These are phyloP conservation scores for Lycocerus yunnanus DNA, from an alignment of 2,888 invertebrate species.

Conservation along the genomic window DNA sequence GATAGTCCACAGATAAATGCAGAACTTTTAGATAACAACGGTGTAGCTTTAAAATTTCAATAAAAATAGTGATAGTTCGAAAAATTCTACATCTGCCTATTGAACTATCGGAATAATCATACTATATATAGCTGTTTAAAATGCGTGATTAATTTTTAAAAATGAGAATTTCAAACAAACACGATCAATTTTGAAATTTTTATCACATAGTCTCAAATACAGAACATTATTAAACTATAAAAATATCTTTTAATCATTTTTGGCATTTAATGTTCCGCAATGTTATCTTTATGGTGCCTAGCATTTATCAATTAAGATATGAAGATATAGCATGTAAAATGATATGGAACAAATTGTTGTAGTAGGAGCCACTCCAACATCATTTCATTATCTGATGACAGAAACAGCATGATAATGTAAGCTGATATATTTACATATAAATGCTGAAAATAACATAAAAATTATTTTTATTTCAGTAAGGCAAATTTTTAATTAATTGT, in stretches of 20 bases:
- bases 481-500: not conserved
- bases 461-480: not conserved
- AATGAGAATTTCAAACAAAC: not conserved
- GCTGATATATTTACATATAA: slow-evolving; percentile 29
- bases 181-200: not conserved
- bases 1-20: too few species aligned
- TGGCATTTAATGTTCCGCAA: slow-evolving; percentile 34
- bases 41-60: too few species aligned
- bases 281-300: slow-evolving; percentile 49
- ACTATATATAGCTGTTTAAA: too few species aligned
- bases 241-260: not conserved
- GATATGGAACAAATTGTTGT: slow-evolving; percentile 55
- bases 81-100: too few species aligned
- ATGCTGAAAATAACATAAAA: not conserved
- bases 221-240: not conserved
- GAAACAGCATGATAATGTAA: slow-evolving; percentile 40
- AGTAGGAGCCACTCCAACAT: slow-evolving; percentile 45
- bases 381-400: slow-evolving; percentile 50
- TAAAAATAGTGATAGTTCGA: too few species aligned
- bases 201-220: not conserved
- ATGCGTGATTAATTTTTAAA: too few species aligned
- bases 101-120: too few species aligned
- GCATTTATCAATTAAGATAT: slow-evolving; percentile 48
- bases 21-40: too few species aligned
- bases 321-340: slow-evolving; percentile 53